These are phyloP conservation scores for Tholera decimalis DNA, from an alignment of 2,888 invertebrate genomes.

Conservation along the genomic window DNA sequence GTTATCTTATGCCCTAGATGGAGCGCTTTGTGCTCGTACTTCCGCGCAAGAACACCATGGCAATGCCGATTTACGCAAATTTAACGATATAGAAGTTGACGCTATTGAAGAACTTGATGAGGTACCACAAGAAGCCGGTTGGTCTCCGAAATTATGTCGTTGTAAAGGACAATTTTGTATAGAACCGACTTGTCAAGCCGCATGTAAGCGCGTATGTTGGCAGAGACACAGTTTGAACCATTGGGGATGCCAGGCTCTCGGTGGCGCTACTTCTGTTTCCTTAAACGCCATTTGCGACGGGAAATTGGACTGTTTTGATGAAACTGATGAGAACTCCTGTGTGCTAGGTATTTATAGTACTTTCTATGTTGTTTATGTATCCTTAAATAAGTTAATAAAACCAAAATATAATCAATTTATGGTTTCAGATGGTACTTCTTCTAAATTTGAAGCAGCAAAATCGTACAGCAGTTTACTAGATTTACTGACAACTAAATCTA, in stretches of 20 bases:
- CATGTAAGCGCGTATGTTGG: constrained; percentile 78
- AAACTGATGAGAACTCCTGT: constrained; percentile 81
- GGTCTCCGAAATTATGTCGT: constrained; percentile 70
- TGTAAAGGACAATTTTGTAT: constrained; percentile 73
- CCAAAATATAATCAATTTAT: constrained; percentile 3
- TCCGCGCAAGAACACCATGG: background rate
- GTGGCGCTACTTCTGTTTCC: constrained; percentile 67
- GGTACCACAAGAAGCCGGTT: constrained; percentile 38
- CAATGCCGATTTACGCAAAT: constrained; percentile 30
- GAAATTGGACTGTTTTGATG: constrained; percentile 84
- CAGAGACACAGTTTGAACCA: constrained; percentile 74
- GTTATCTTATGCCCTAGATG: constrained; percentile 71
- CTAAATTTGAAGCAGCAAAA: constrained; percentile 75
- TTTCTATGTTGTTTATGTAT: constrained; percentile 5
- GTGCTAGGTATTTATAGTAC: constrained; percentile 67
- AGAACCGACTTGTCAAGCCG: constrained; percentile 67
- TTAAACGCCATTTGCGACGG: constrained; percentile 82
- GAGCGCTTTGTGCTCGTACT: constrained; percentile 70
- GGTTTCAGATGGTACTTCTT: constrained; percentile 66
- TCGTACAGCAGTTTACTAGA: constrained; percentile 73
- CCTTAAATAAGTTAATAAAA: background rate
- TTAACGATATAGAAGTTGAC: constrained; percentile 33
- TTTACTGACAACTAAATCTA: constrained; percentile 69
- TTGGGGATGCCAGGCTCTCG: constrained; percentile 77
- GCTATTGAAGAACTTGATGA: constrained; percentile 37